Percentiles rank a stretch among this genome's conserved stretches.
Conservation (phyloP, 2,888 invertebrate species). For the Steromphala cineraria region DNA sequence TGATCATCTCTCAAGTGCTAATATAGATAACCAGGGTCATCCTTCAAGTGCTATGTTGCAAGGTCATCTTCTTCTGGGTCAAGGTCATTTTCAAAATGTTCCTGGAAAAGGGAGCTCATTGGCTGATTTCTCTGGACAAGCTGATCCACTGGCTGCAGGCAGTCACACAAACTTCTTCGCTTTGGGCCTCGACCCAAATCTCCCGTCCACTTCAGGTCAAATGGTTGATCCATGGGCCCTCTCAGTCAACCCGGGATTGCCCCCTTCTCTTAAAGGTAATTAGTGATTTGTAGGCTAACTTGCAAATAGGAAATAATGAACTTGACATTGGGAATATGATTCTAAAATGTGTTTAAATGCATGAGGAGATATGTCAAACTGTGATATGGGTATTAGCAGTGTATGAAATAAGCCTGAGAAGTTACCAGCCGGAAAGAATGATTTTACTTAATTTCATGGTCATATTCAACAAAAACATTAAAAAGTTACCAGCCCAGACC, state of each 20-base stretch:
- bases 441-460: too few species aligned
- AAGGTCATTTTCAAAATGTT: constrained; percentile 8
- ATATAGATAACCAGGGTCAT: neutral
- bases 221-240: neutral
- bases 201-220: neutral
- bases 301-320: too few species aligned
- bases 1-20: neutral
- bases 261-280: neutral
- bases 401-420: too few species aligned
- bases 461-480: too few species aligned
- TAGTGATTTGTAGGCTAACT: too few species aligned
- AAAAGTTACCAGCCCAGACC: too few species aligned
- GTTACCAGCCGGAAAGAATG: too few species aligned
- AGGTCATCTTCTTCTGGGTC: neutral
- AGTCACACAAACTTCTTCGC: neutral
- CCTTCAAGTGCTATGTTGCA: neutral
- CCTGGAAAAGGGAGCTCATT: neutral
- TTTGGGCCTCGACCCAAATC: neutral
- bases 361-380: too few species aligned
- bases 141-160: constrained; percentile 1
- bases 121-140: neutral
- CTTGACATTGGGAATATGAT: too few species aligned
- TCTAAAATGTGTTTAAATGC: too few species aligned
- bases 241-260: neutral
- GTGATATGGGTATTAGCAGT: too few species aligned